Evolutionary conservation across 2,113 vertebrate species (phyloP), one percentile per base, ranked within the genome.

Genomic region (Peromyscus polionotus): DNA sequence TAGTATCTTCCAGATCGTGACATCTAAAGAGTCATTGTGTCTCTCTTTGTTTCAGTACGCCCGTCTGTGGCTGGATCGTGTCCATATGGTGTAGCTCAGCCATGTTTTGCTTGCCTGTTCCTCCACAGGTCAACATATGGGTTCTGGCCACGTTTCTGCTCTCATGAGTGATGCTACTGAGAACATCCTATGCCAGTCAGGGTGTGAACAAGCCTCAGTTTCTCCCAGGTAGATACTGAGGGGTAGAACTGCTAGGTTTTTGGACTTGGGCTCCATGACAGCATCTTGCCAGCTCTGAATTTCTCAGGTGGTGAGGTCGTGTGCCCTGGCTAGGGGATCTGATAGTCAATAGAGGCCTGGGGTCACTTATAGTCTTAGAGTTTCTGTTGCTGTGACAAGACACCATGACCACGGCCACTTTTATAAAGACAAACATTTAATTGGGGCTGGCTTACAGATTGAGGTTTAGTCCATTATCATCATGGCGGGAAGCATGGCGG

Each of bases 101-200:
- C 33, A 1, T 31, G 5, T 42, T 90, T 83, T 42, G 36, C 88
- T 76, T 73, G 36, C 45, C 39, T 17, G 5, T 65, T 26, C 51
- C 36, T 22, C 45, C 5, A 57, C 17, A 7, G 6, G 7, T 24
- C 33, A 81, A 4, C 20, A 2, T 12, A 39, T 42, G 70, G 33
- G 33, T 5, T 14, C 14, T 26, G 57, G 48, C 70, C n/a, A 2
- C 19, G 10, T 48, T 9, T 28, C 14, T n/a, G 68, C 17, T 28
- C 0, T 48, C n/a, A 1, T 14, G n/a, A 54, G 16, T 24, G 59
- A 57, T 1, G 16, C 12, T 6, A 1, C 20, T 24, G 0, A 22
- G 73, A 83, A 26, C 22, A 1, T 45, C 3, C 5, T 3, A 4
- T 16, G 0, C 24, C 11, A 33, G 73, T 48, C 61, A 28, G 16